Evolutionary conservation across 2,113 vertebrate species (phyloP).

Genomic region (Microcebus jonahi): DNA sequence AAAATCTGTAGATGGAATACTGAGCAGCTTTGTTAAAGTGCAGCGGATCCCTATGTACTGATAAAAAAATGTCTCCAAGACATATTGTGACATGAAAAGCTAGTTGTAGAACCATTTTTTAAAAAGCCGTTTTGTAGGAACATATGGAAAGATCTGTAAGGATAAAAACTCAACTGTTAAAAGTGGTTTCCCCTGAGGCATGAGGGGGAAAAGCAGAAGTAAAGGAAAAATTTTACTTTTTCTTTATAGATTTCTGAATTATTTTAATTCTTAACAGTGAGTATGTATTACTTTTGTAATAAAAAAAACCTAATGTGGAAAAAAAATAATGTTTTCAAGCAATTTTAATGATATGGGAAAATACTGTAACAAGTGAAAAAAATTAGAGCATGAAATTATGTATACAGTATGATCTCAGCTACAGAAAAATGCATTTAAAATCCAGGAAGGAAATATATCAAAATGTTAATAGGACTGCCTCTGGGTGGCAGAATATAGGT

Average conservation of each 20-base stretch:
- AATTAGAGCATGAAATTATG: conserved; percentile 53
- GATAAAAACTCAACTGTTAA: neutral
- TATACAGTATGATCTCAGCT: conserved; percentile 62
- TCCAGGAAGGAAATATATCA: conserved; percentile 64
- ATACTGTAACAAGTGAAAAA: conserved; percentile 57
- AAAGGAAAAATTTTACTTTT: neutral
- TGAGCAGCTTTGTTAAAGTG: neutral
- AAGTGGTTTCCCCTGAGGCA: neutral
- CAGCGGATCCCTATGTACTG: neutral
- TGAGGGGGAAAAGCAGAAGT: neutral
- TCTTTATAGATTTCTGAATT: conserved; percentile 42
- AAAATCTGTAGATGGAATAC: neutral
- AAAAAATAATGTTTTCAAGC: conserved; percentile 57
- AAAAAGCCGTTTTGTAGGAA: neutral
- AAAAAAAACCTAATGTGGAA: conserved; percentile 7
- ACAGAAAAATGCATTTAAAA: conserved; percentile 70
- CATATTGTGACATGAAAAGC: neutral
- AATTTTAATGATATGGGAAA: conserved; percentile 64
- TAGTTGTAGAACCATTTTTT: neutral
- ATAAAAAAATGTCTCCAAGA: neutral
- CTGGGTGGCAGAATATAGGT: conserved; percentile 69
- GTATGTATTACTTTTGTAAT: neutral
- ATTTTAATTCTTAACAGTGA: conserved; percentile 6
- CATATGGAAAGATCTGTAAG: neutral
- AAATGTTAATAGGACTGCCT: conserved; percentile 64